These are phyloP conservation scores for Carcharodon carcharias DNA, from an alignment of 2,797 vertebrate genomes.

Conservation along the genomic window DNA sequence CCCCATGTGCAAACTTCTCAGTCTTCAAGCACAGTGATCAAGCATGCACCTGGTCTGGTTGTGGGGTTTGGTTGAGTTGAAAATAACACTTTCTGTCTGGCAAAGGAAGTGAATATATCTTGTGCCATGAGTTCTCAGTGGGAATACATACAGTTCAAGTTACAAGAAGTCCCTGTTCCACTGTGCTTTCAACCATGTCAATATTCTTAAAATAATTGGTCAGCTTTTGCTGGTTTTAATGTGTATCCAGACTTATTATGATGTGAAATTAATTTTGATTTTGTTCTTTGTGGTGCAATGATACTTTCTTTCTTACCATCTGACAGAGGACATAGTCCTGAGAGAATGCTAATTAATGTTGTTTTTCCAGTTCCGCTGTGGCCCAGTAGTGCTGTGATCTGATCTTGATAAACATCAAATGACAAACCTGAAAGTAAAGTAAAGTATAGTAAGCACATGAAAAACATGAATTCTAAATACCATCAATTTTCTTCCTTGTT, in stretches of 20 bases:
- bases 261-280: background rate
- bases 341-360: slow-evolving; percentile 91
- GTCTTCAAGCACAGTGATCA: background rate
- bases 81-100: background rate
- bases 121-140: background rate
- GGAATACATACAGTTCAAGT: background rate
- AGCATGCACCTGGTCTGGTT: background rate
- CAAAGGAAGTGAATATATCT: background rate
- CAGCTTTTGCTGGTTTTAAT: background rate
- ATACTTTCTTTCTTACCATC: slow-evolving; percentile 54
- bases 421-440: slow-evolving; percentile 67
- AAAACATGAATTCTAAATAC: background rate
- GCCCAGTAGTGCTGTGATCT: slow-evolving; percentile 90
- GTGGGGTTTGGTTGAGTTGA: background rate
- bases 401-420: slow-evolving; percentile 92
- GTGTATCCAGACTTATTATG: background rate
- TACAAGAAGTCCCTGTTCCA: background rate
- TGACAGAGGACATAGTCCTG: slow-evolving; percentile 78
- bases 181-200: background rate
- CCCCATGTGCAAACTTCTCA: background rate
- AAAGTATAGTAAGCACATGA: slow-evolving; percentile 25
- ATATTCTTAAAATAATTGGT: background rate
- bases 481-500: background rate
- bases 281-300: background rate
- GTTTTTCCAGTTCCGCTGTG: slow-evolving; percentile 94